Evolutionary conservation across 2,888 invertebrate genomes (phyloP).

Genomic region (Isoperla grammatica): DNA sequence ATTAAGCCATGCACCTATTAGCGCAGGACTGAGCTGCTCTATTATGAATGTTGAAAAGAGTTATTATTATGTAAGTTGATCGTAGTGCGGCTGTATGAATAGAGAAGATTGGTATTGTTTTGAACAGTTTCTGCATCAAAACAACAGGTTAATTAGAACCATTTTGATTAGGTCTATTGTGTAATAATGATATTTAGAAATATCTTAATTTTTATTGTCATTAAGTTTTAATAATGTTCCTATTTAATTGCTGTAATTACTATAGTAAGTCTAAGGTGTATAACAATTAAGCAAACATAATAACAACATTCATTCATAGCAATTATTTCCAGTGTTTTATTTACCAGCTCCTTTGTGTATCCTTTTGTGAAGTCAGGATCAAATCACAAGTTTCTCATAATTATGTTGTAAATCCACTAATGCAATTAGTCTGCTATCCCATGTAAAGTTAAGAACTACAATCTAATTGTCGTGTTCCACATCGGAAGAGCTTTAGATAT

Average conservation of each 20-base stretch:
- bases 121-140: too few relatives aligned
- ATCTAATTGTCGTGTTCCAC: too few relatives aligned
- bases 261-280: constrained; percentile 17
- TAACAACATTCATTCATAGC: constrained; percentile 8
- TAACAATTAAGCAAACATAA: constrained; percentile 19
- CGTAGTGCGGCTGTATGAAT: too few relatives aligned
- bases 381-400: constrained; percentile 6
- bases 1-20: too few relatives aligned
- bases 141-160: too few relatives aligned
- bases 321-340: constrained; percentile 5
- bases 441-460: neutral
- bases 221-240: constrained; percentile 18
- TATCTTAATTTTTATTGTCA: constrained; percentile 5
- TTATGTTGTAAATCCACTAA: neutral
- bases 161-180: neutral
- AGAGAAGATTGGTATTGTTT: too few relatives aligned
- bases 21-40: too few relatives aligned
- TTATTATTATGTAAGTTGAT: too few relatives aligned
- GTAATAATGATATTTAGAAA: constrained; percentile 14
- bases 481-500: too few relatives aligned
- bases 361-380: constrained; percentile 7
- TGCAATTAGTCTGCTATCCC: constrained; percentile 6
- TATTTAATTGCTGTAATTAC: constrained; percentile 18
- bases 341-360: constrained; percentile 10
- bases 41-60: too few relatives aligned